phyloP scores from a whole-genome alignment of 2,113 vertebrate genomes.

The Fulmarus glacialis region DNA sequence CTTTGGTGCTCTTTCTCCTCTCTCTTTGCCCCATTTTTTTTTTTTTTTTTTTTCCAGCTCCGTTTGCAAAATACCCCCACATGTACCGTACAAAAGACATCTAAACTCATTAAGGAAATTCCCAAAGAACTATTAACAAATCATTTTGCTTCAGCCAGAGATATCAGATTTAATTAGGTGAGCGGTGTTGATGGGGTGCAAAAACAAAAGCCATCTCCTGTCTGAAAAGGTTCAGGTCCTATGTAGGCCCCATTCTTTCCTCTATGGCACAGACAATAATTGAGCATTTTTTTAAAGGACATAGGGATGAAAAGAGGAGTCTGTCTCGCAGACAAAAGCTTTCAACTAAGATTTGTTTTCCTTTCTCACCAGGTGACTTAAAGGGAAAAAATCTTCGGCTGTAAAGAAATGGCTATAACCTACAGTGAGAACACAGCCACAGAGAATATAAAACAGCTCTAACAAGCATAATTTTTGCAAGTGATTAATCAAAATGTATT shows the following conservation, averaged over 20 bases:
- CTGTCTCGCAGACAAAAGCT: slow-evolving; percentile 83
- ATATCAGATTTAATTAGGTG: slow-evolving; percentile 98
- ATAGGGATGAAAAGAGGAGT: slow-evolving; percentile 73
- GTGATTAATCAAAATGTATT: slow-evolving; percentile 81
- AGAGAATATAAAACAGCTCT: slow-evolving; percentile 82
- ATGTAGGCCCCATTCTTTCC: slow-evolving; percentile 85
- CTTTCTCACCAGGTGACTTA: slow-evolving; percentile 90
- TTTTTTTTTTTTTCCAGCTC: slow-evolving; percentile 61
- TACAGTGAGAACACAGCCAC: slow-evolving; percentile 76
- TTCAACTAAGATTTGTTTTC: slow-evolving; percentile 83
- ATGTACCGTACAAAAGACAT: slow-evolving; percentile 89
- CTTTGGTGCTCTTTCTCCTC: slow-evolving; percentile 56
- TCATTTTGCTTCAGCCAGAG: slow-evolving; percentile 88
- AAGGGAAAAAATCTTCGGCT: slow-evolving; percentile 58
- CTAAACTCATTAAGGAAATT: slow-evolving; percentile 98
- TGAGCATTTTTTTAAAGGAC: slow-evolving; percentile 82
- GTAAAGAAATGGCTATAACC: slow-evolving; percentile 69
- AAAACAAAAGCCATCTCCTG: slow-evolving; percentile 92
- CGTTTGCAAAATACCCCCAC: slow-evolving; percentile 84
- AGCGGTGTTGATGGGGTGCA: slow-evolving; percentile 90
- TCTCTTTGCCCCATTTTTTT: slow-evolving; percentile 58
- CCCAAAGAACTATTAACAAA: slow-evolving; percentile 92
- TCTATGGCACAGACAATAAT: slow-evolving; percentile 86
- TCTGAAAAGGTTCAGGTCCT: slow-evolving; percentile 92
- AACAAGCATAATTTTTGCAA: slow-evolving; percentile 77